Base-by-base conservation (phyloP, 2,113 vertebrate genomes). In the Barnardius zonarius region DNA sequence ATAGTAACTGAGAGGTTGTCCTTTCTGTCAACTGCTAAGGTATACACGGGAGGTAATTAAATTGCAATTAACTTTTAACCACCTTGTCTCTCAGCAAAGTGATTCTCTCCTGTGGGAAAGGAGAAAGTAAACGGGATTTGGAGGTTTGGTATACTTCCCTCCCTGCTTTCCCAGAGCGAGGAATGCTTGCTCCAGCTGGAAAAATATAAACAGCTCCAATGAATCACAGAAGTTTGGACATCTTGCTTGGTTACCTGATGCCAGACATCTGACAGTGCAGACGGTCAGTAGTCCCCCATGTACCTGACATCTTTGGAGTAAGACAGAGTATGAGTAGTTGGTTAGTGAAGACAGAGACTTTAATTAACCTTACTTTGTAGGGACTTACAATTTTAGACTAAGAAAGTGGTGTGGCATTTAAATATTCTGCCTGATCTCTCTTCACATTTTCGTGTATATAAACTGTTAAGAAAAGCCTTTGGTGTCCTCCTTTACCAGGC, bases 21-120 rank as follows among this genome's bases (percentile, higher is more conserved):
- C 75, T 79, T 79, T 64, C 85, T 81, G 86, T 88, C 68, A 83
- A 51, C 39, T 95, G 91, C 55, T 84, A 13, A 91, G 83, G 57
- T 82, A 59, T 48, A 93, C 91, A 86, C 4, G 8, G 44, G 6
- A 30, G 51, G 54, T 76, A 95, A 97, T 96, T 95, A 95, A 95
- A 91, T 82, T 69, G 86, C 94, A 91, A 97, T 97, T 96, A 95
- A 87, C 87, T 92, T 89, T 81, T 85, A 89, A 97, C 89, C 74
- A 92, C 74, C 62, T 84, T 84, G 78, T 92, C 93, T 93, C 86
- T 95, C 93, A 95, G 83, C 93, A 94, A 95, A 91, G 86, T 55
- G 76, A 49, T 95, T 79, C 73, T 86, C 68, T 89, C 92, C 73
- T 86, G 25, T 78, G 94, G 75, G 82, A 85, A 85, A 83, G 84